A percentile compares a stretch with the other conserved stretches of the same genome.
Evolutionary conservation across 2,113 vertebrate genomes (phyloP).

Genomic region (Prolemur simus): DNA sequence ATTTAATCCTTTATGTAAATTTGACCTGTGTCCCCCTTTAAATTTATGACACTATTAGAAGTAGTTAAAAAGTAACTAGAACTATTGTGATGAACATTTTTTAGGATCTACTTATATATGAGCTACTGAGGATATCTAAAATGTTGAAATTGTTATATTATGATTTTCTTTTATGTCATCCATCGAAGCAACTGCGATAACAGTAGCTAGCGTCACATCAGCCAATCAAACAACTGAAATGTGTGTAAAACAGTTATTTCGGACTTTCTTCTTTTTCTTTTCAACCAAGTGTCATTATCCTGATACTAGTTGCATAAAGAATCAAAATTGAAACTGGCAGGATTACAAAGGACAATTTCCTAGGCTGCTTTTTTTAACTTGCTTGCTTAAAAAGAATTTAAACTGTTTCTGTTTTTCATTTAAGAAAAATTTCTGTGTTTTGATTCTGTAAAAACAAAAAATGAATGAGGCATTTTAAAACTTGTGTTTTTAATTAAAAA

Average conservation of each 20-base stretch:
- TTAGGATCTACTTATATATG: background rate
- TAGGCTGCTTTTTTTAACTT: slow-evolving; percentile 74
- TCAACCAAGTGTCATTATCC: slow-evolving; percentile 67
- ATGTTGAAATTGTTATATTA: background rate
- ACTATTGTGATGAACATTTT: background rate
- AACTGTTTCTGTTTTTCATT: slow-evolving; percentile 86
- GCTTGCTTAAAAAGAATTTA: slow-evolving; percentile 74
- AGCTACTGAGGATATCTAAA: slow-evolving; percentile 44
- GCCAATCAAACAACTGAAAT: slow-evolving; percentile 32
- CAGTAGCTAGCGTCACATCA: slow-evolving; percentile 56
- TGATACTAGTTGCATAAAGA: slow-evolving; percentile 67
- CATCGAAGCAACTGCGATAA: slow-evolving; percentile 38
- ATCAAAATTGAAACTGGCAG: slow-evolving; percentile 70
- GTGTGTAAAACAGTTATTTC: slow-evolving; percentile 34
- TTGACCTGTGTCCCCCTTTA: slow-evolving; percentile 1
- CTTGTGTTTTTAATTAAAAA: slow-evolving; percentile 86
- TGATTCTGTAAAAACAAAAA: slow-evolving; percentile 88
- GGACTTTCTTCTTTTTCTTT: slow-evolving; percentile 66
- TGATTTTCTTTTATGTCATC: background rate
- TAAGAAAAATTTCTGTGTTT: slow-evolving; percentile 85
- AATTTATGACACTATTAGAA: background rate
- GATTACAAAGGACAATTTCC: slow-evolving; percentile 78
- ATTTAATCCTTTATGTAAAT: background rate
- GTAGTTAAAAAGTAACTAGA: background rate
- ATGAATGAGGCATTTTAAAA: slow-evolving; percentile 86